A percentile compares a stretch with the other conserved stretches of the same genome.
Conservation (phyloP, 2,113 vertebrate genomes). For the Daubentonia madagascariensis region DNA sequence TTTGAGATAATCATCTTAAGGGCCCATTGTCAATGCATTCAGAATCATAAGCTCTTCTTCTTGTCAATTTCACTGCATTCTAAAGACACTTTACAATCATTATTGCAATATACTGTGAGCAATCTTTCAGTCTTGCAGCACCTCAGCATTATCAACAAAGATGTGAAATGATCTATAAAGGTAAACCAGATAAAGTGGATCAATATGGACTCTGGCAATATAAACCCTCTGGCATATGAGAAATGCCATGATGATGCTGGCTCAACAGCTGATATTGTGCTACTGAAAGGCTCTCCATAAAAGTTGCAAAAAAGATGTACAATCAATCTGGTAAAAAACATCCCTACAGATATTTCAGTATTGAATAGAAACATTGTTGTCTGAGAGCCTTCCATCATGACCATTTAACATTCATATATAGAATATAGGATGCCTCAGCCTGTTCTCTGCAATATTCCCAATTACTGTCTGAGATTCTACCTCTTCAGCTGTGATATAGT, state of each 20-base stretch:
- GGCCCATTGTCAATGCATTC: slow-evolving; percentile 29
- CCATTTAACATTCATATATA: background rate
- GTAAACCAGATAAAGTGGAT: slow-evolving; percentile 61
- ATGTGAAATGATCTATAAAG: slow-evolving; percentile 48
- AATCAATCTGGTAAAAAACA: background rate
- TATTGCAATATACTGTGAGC: slow-evolving; percentile 33
- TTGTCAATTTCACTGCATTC: slow-evolving; percentile 46
- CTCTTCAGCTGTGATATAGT: background rate
- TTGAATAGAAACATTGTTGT: slow-evolving; percentile 21
- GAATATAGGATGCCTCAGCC: background rate
- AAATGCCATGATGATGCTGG: slow-evolving; percentile 15
- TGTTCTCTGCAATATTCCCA: background rate
- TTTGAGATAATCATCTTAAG: slow-evolving; percentile 65
- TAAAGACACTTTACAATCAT: slow-evolving; percentile 45
- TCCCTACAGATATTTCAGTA: slow-evolving; percentile 22
- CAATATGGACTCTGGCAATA: slow-evolving; percentile 49
- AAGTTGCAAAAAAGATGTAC: background rate
- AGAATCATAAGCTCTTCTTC: slow-evolving; percentile 37
- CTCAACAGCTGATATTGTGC: background rate
- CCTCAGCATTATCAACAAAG: slow-evolving; percentile 49
- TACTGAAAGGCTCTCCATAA: slow-evolving; percentile 5
- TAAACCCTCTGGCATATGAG: slow-evolving; percentile 39
- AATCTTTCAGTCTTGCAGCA: slow-evolving; percentile 48
- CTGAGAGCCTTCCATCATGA: background rate
- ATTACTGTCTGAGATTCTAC: background rate